phyloP scores from a whole-genome alignment of 2,797 vertebrate genomes.

The Hypotaenidia okinawae region DNA sequence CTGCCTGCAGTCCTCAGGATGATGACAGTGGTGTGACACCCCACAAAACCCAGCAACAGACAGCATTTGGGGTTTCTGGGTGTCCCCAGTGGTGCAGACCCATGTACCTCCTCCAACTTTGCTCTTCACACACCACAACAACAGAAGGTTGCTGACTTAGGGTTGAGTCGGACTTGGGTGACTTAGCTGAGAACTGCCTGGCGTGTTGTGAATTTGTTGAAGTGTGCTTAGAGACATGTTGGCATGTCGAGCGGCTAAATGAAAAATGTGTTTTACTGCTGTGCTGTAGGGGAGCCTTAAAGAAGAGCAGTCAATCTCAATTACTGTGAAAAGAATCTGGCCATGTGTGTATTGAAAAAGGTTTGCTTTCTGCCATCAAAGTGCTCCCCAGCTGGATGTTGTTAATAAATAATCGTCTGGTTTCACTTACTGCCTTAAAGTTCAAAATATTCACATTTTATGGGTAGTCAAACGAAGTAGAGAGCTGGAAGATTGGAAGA shows the following conservation, averaged over 20 bases:
- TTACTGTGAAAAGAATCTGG: constrained; percentile 54
- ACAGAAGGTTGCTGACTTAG: background rate
- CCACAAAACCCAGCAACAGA: background rate
- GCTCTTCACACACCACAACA: background rate
- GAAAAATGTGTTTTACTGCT: constrained; percentile 47
- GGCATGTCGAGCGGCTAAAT: background rate
- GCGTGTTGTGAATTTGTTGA: constrained; percentile 9
- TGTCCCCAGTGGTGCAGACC: background rate
- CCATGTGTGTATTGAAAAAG: background rate
- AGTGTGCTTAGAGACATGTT: constrained; percentile 17
- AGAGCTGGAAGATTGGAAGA: constrained; percentile 12
- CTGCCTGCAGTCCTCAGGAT: background rate
- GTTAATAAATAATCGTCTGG: constrained; percentile 61
- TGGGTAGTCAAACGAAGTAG: background rate
- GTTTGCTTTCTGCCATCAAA: constrained; percentile 57
- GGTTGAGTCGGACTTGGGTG: background rate
- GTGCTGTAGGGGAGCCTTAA: background rate
- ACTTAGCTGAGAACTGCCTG: constrained; percentile 1
- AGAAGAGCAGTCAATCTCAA: constrained; percentile 52
- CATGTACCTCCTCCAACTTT: background rate
- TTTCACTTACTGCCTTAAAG: constrained; percentile 47
- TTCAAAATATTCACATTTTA: constrained; percentile 17
- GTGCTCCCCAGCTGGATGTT: constrained; percentile 29
- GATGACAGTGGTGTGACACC: background rate
- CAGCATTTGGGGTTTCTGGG: background rate